Conservation (phyloP, 2,888 invertebrate species). For the Aspidiotus destructor region DNA sequence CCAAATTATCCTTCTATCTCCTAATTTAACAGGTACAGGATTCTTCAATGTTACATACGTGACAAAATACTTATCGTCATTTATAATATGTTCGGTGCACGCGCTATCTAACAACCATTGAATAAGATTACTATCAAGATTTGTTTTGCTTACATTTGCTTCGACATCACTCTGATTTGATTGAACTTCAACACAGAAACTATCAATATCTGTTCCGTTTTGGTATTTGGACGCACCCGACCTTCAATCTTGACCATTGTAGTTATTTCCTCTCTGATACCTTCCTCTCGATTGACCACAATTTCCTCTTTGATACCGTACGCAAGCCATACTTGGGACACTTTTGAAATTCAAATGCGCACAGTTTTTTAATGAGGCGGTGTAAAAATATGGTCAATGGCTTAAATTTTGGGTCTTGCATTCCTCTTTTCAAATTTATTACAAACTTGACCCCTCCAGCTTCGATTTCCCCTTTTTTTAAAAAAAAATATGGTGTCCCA, state of each 20-base stretch:
- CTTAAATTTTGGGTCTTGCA: too few species aligned
- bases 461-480: too few species aligned
- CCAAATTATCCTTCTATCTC: constrained; percentile 31
- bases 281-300: not conserved
- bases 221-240: not conserved
- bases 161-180: not conserved
- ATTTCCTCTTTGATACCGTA: not conserved
- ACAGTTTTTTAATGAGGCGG: too few species aligned
- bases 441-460: too few species aligned
- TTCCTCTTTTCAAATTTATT: too few species aligned
- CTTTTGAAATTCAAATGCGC: too few species aligned
- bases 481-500: too few species aligned
- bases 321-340: too few species aligned
- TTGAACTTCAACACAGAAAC: not conserved
- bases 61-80: constrained; percentile 26
- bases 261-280: not conserved
- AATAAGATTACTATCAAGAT: constrained; percentile 1
- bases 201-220: not conserved
- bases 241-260: not conserved
- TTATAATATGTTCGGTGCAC: constrained; percentile 35
- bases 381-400: too few species aligned
- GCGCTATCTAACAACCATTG: constrained; percentile 35
- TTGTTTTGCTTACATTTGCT: not conserved
- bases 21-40: constrained; percentile 35
- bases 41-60: constrained; percentile 32